These are phyloP conservation scores for Sanderia malayensis DNA, from an alignment of 30 jellyfish, hydroid and myxozoan genomes.

Conservation along the genomic window DNA sequence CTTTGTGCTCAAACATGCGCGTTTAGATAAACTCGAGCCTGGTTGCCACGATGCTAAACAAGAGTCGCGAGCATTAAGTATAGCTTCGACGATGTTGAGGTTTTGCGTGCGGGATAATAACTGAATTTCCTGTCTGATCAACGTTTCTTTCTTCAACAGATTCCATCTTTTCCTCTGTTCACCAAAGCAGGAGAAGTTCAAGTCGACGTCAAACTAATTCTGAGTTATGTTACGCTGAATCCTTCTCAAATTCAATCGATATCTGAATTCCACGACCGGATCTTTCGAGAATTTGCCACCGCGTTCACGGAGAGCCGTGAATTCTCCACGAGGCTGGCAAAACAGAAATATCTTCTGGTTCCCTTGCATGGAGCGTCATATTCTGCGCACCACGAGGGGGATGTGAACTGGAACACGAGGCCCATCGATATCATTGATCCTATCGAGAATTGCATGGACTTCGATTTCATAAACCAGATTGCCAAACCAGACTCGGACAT, in stretches of 20 bases:
- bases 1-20: too few species aligned
- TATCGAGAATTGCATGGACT: constrained; percentile 7
- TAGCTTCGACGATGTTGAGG: too few species aligned
- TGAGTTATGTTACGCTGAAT: neutral
- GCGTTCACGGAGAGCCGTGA: neutral
- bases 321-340: neutral
- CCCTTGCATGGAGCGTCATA: neutral
- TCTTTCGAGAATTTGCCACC: constrained; percentile 9
- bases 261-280: constrained; percentile 26
- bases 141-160: constrained; percentile 20
- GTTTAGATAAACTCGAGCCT: too few species aligned
- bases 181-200: constrained; percentile 59
- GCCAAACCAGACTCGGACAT: neutral
- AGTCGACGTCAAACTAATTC: constrained; percentile 33
- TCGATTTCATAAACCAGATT: constrained; percentile 7
- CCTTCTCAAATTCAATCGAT: neutral
- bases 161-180: constrained; percentile 53
- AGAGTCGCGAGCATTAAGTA: too few species aligned
- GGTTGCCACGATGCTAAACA: too few species aligned
- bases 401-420: too few species aligned
- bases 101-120: too few species aligned
- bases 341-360: neutral
- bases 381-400: neutral
- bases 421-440: neutral
- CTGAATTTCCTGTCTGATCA: neutral